Evolutionary conservation across 2,888 invertebrate species (phyloP).

Genomic region (Beris chalybata): DNA sequence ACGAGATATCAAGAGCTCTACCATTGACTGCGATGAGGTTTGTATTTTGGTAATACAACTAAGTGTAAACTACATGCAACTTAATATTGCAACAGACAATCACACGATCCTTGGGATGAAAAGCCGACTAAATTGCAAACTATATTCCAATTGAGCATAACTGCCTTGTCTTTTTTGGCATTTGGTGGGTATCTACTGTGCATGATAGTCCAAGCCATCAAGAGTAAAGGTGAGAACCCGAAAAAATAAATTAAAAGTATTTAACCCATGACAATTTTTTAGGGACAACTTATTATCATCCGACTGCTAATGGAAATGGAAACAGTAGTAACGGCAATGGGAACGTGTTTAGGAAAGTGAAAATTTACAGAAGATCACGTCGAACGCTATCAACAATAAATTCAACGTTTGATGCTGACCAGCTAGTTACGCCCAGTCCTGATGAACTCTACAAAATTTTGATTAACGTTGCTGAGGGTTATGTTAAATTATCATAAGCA

Average conservation of each 20-base stretch:
- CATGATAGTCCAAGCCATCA: conserved; percentile 74
- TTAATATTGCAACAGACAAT: conserved; percentile 5
- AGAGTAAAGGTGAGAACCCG: conserved; percentile 60
- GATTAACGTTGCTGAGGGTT: conserved; percentile 56
- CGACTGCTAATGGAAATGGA: conserved; percentile 44
- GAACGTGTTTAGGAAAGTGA: conserved; percentile 50
- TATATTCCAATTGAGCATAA: conserved; percentile 76
- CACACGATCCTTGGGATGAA: conserved; percentile 50
- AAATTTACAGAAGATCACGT: conserved; percentile 50
- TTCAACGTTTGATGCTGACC: conserved; percentile 52
- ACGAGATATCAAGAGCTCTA: conserved; percentile 5
- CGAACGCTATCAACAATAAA: conserved; percentile 31
- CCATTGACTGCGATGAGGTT: conserved; percentile 17
- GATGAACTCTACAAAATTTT: conserved; percentile 55
- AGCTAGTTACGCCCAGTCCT: conserved; percentile 47
- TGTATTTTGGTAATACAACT: neutral
- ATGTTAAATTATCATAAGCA: conserved; percentile 44
- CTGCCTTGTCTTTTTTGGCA: conserved; percentile 77
- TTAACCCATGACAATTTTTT: neutral
- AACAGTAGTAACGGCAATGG: conserved; percentile 42
- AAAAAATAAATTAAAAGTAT: no score
- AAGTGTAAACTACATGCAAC: conserved; percentile 3
- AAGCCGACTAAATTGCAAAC: conserved; percentile 69
- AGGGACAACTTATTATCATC: conserved; percentile 55
- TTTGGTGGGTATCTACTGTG: conserved; percentile 83